Evolutionary conservation across 2,888 invertebrate species (phyloP).

Genomic region (Melieria picta): DNA sequence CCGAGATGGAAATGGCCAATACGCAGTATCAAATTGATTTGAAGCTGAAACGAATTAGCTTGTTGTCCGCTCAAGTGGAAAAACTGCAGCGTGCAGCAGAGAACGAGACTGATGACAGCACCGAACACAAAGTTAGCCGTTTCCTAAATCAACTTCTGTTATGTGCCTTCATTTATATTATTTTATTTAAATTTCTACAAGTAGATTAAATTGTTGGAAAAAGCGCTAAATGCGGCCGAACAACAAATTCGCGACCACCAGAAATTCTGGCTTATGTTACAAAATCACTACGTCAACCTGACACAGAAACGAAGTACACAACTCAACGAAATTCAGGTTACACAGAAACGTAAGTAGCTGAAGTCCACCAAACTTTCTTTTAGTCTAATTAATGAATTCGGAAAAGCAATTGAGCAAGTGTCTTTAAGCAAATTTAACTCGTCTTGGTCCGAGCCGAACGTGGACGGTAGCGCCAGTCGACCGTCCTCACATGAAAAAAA

Average conservation of each 20-base stretch:
- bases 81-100: too few species aligned
- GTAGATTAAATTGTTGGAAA: slow-evolving; percentile 73
- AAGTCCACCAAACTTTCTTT: neutral
- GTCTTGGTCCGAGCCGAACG: too few species aligned
- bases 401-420: too few species aligned
- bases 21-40: slow-evolving; percentile 66
- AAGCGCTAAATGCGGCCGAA: slow-evolving; percentile 71
- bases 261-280: slow-evolving; percentile 80
- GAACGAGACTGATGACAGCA: too few species aligned
- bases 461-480: too few species aligned
- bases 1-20: slow-evolving; percentile 68
- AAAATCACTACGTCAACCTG: slow-evolving; percentile 76
- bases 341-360: slow-evolving; percentile 72
- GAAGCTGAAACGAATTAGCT: slow-evolving; percentile 68
- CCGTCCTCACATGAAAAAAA: too few species aligned
- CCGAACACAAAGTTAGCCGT: too few species aligned
- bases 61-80: slow-evolving; percentile 68
- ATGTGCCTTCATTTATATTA: neutral
- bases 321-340: slow-evolving; percentile 75
- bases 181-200: slow-evolving; percentile 45
- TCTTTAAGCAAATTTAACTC: too few species aligned
- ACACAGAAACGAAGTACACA: slow-evolving; percentile 76
- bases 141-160: too few species aligned
- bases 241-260: slow-evolving; percentile 74
- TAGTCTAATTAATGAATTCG: too few species aligned